These are phyloP conservation scores for Rotaria magnacalcarata DNA, from an alignment of 2,888 invertebrate genomes.

Conservation along the genomic window DNA sequence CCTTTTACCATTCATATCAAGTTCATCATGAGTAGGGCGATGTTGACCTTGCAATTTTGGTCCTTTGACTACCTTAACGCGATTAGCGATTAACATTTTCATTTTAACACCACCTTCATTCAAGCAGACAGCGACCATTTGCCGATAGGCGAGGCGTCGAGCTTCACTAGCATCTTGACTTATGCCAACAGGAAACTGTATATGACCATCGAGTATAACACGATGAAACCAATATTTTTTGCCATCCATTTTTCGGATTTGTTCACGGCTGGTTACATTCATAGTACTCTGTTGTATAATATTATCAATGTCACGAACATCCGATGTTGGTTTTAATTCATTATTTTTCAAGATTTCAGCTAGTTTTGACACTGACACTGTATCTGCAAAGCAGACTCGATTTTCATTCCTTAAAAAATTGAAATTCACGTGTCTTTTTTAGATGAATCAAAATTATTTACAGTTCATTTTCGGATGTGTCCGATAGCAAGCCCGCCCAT, in stretches of 20 bases:
- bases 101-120: not conserved
- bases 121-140: conserved; percentile 3
- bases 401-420: not conserved
- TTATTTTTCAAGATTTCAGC: not conserved
- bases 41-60: not conserved
- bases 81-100: not conserved
- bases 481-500: not conserved
- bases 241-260: not conserved
- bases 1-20: not conserved
- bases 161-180: not conserved
- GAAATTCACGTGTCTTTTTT: not conserved
- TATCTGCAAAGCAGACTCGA: not conserved
- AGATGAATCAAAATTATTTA: not conserved
- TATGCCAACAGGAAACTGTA: not conserved
- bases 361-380: not conserved
- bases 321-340: not conserved
- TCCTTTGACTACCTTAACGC: not conserved
- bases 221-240: conserved; percentile 11
- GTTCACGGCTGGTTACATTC: not conserved
- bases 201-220: not conserved
- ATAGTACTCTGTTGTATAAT: not conserved
- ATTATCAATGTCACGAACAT: not conserved
- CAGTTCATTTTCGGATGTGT: not conserved
- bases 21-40: not conserved
- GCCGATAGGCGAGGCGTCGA: not conserved